Evolutionary conservation across 2,113 vertebrate genomes (phyloP).

Genomic region (Pavo muticus): DNA sequence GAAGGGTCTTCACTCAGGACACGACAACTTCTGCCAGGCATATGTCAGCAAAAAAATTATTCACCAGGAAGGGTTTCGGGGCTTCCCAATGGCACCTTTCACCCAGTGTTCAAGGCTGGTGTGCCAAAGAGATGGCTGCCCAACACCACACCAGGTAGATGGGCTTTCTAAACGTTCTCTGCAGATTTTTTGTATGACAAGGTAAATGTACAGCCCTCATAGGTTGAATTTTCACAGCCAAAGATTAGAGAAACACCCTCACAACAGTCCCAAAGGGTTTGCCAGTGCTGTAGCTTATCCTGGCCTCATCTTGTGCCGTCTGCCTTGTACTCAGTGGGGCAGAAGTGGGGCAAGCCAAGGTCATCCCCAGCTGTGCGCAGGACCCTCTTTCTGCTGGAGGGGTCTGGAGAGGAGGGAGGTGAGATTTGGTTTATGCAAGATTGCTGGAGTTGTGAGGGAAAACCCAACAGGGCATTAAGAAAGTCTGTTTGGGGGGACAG

Average conservation of each 20-base stretch:
- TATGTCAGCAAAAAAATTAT: fast-evolving
- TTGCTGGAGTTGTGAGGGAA: neutral
- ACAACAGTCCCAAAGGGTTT: neutral
- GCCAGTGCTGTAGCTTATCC: neutral
- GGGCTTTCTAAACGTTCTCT: neutral
- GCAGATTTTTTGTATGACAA: neutral
- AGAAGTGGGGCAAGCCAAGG: neutral
- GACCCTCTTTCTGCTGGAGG: neutral
- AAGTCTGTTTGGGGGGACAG: fast-evolving
- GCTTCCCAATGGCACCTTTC: neutral
- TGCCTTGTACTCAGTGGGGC: neutral
- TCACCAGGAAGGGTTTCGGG: neutral
- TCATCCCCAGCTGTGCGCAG: neutral
- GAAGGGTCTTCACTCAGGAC: neutral
- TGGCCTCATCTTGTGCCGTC: neutral
- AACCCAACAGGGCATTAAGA: fast-evolving
- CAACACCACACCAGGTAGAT: neutral
- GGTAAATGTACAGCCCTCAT: neutral
- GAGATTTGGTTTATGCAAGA: neutral
- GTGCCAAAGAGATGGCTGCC: neutral
- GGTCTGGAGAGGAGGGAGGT: neutral
- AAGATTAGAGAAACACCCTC: neutral
- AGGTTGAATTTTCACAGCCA: neutral
- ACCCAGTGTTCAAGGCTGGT: neutral
- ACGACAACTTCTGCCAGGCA: neutral